Base-by-base conservation (phyloP, 2,113 vertebrate species). In the Xenopus borealis region DNA sequence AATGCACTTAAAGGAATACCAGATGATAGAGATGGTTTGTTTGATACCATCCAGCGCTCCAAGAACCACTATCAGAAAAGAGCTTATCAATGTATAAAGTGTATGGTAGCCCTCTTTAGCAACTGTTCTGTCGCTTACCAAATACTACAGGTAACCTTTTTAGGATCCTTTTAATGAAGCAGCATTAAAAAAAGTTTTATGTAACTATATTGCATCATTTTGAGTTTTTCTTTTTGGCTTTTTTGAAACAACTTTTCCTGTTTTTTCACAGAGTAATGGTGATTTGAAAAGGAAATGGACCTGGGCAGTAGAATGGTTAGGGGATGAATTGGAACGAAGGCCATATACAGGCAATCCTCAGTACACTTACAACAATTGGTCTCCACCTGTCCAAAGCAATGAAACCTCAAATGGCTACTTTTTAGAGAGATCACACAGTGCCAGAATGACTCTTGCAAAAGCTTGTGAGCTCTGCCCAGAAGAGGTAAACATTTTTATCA, bases 41-140 rank as follows among this genome's bases (percentile, higher is more conserved):
- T 99, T 87, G 97, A 99, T 87, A 99, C 97, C 88, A 99, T 99
- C 87, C 97, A 99, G 82, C 96, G 97, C 83, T 98, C 97, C 4
- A 99, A 99, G 88, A 99, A 98, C 89, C 97, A 99, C 92, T 99
- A 98, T 84, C 97, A 99, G 89, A 99, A 99, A 87, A 92, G 97
- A 82, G 97, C 97, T 74, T 99, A 99, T 83, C 97, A 99, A 79
- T 99, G 97, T 88, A 98, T 98, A 87, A 98, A 99, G 84, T 99
- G 97, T 89, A 98, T 99, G 97, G 97, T 98, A 80, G 96, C 97
- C 62, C 93, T 99, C 67, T 99, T 99, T 83, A 98, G 95, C 89
- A 98, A 98, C 87, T 99, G 97, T 86, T 93, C 95, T 79, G 97
- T 99, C 81, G 97, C 97, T 63, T 99, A 98, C 86, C 97, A 99